Base-by-base conservation (phyloP, 2,888 invertebrate species). In the Agonum fuliginosum region DNA sequence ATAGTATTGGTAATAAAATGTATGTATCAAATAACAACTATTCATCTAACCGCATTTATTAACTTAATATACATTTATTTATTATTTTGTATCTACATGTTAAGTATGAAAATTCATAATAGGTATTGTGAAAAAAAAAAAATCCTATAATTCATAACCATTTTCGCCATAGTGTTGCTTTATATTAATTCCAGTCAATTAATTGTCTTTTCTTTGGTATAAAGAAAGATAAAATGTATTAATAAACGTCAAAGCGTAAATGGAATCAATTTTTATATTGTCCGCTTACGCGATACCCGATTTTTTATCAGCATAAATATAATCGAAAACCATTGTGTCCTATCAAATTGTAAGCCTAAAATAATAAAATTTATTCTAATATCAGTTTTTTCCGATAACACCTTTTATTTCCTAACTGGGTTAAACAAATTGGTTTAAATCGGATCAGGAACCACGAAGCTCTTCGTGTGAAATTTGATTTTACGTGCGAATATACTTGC, bases 231-330 rank as follows among this genome's bases (percentile, higher is more conserved):
- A 62, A 62, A 62, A 62, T 62, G 27, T 62, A 62, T 62, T 62
- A 54, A 54, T 54, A 30, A 62, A 62, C 30, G 58, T 62, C 58
- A 62, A 62, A 30, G 58, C 30, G 58, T 62, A 62, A 30, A 62
- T 62, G 58, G 30, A 62, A 62, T 62, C 58, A 62, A 62, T 62
- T 62, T 62, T 62, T 62, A 62, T 62, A 30, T 62, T 62, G 58
- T 27, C 58, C 30, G 30, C 30, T 30, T 8, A 17, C 19, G 46
- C 58, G 58, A 62, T 62, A 62, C 30, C 58, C 58, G 17, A 62
- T 62, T 27, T 27, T 30, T 62, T 62, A 54, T 62, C 58, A 62
- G 30, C 14, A 62, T 62, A 62, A 62, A 62, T 62, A 62, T 30
- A 6, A 20, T 27, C 17, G 12, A 10, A 62, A 27, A 27, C 58